Evolutionary conservation across 1,140 invertebrate genomes (phyloP).

Genomic region (Megalopta genalis): DNA sequence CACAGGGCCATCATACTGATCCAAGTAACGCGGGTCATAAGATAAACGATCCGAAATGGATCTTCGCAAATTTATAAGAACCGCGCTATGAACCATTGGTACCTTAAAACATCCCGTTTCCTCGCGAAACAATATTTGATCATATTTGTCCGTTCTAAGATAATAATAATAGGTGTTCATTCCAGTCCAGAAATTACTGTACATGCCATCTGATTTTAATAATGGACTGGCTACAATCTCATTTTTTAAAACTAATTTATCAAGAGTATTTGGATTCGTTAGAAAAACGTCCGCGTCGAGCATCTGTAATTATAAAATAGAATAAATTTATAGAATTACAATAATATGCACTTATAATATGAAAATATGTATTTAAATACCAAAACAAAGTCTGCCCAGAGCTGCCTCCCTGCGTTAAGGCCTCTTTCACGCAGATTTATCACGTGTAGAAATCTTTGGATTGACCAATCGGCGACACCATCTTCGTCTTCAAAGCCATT

Average conservation of each 20-base stretch:
- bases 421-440: constrained; percentile 91
- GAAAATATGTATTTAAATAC: constrained; percentile 77
- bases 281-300: constrained; percentile 94
- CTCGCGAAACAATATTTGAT: constrained; percentile 88
- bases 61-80: constrained; percentile 89
- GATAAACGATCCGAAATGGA: constrained; percentile 85
- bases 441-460: constrained; percentile 88
- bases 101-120: constrained; percentile 90
- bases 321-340: no score
- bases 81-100: constrained; percentile 95
- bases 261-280: constrained; percentile 86
- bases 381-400: constrained; percentile 93
- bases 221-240: constrained; percentile 89
- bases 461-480: constrained; percentile 87
- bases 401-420: constrained; percentile 85
- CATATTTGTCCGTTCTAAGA: constrained; percentile 91
- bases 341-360: no score
- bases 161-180: constrained; percentile 95
- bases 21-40: constrained; percentile 85
- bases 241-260: constrained; percentile 85
- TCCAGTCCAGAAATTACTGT: constrained; percentile 98
- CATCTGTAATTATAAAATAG: constrained; percentile 83
- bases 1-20: constrained; percentile 86
- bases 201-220: constrained; percentile 91
- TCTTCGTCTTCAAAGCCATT: constrained; percentile 83